Percentiles rank a stretch among this genome's conserved stretches.
Conservation (phyloP, 1,140 invertebrate genomes). For the Theocolax elegans region DNA sequence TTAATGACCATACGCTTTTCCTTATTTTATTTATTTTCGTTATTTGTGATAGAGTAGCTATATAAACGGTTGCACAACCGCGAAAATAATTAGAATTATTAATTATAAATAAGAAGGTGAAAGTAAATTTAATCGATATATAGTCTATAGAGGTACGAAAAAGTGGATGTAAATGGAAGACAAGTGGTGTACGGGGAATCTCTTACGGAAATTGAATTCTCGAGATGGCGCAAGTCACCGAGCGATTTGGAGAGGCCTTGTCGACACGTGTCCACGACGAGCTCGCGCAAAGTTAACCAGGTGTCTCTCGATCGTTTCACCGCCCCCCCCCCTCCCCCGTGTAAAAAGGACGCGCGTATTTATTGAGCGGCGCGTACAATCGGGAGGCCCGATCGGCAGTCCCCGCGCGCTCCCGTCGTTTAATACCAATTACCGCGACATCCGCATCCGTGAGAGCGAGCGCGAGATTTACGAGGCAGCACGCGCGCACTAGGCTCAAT, state of each 20-base stretch:
- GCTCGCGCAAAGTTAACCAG: not conserved
- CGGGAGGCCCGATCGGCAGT: not conserved
- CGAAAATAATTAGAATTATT: no score
- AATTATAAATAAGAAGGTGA: no score
- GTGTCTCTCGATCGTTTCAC: no score
- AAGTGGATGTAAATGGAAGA: no score
- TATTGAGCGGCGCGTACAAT: slow-evolving; percentile 17
- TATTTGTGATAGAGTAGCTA: not conserved
- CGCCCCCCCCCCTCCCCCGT: no score
- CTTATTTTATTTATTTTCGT: not conserved
- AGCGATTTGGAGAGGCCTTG: not conserved
- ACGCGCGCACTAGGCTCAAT: slow-evolving; percentile 14
- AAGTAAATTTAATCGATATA: no score
- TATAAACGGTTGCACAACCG: no score
- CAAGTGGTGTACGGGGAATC: no score
- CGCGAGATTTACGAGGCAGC: slow-evolving; percentile 35
- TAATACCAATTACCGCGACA: slow-evolving; percentile 45
- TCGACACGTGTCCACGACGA: not conserved
- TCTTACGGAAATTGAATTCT: slow-evolving; percentile 35
- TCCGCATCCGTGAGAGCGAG: slow-evolving; percentile 41
- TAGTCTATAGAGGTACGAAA: no score
- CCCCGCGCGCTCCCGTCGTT: slow-evolving; percentile 11
- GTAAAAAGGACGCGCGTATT: slow-evolving; percentile 8
- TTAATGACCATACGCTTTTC: not conserved
- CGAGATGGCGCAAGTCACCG: slow-evolving; percentile 26